Percentiles rank a stretch among this genome's conserved stretches.
phyloP scores from a whole-genome alignment of 2,888 invertebrate genomes.

The Cantharis rustica region DNA sequence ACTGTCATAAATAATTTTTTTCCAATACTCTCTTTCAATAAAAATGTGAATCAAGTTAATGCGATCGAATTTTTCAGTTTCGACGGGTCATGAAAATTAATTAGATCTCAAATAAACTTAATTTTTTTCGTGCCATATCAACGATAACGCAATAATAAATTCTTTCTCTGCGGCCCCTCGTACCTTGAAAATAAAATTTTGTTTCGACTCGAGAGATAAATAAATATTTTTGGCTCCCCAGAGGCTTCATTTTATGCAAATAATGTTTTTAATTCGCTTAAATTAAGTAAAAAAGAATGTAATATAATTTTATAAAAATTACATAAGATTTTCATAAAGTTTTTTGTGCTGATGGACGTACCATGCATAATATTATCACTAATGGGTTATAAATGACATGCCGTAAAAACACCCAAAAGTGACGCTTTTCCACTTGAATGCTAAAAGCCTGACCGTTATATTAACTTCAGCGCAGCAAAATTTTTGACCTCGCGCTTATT shows the following conservation, averaged over 20 bases:
- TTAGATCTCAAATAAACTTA: neutral
- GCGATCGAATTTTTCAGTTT: neutral
- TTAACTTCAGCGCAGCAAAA: constrained; percentile 8
- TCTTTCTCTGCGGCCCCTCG: neutral
- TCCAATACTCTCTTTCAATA: neutral
- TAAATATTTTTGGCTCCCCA: neutral
- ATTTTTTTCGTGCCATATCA: neutral
- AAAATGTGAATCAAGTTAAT: neutral
- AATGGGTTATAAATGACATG: constrained; percentile 24
- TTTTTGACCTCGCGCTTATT: neutral
- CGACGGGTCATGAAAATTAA: neutral
- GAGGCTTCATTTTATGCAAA: neutral
- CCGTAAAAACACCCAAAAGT: constrained; percentile 21
- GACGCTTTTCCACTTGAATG: constrained; percentile 22
- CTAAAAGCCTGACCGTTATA: constrained; percentile 21
- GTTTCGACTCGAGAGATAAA: neutral
- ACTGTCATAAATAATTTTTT: neutral
- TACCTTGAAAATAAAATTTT: neutral
- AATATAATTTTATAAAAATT: neutral
- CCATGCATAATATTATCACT: constrained; percentile 21
- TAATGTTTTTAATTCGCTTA: neutral
- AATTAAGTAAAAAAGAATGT: neutral
- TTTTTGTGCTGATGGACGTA: constrained; percentile 3
- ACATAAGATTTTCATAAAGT: neutral
- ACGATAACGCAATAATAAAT: neutral